These are phyloP conservation scores for Tetheella fluctuosa DNA, from an alignment of 2,888 invertebrate species.

Conservation along the genomic window DNA sequence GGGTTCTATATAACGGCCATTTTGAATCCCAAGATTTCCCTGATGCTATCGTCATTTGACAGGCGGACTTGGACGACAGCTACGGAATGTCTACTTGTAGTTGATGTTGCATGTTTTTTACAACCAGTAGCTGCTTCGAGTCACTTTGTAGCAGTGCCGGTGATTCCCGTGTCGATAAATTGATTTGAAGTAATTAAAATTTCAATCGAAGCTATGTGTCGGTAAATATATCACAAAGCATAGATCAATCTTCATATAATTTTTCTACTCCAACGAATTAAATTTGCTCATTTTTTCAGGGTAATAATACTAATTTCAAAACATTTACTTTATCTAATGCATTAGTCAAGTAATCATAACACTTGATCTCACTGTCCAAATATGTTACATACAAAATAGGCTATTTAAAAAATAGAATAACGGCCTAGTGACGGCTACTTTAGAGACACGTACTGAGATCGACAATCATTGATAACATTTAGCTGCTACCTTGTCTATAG, in stretches of 20 bases:
- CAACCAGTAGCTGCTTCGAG: constrained; percentile 32
- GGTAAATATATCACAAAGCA: background rate
- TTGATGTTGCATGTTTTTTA: constrained; percentile 40
- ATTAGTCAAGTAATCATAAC: constrained; percentile 57
- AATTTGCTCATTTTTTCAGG: too few species aligned
- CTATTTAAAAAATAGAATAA: constrained; percentile 19
- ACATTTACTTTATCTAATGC: constrained; percentile 32
- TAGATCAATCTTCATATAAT: background rate
- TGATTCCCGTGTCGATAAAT: constrained; percentile 5
- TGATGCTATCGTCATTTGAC: constrained; percentile 64
- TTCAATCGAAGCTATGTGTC: background rate
- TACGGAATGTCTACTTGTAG: constrained; percentile 47
- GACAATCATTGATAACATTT: constrained; percentile 78
- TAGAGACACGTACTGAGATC: constrained; percentile 66
- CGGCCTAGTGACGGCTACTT: constrained; percentile 52
- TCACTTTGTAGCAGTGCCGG: constrained; percentile 18
- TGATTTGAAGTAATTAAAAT: constrained; percentile 9
- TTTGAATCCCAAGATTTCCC: constrained; percentile 53
- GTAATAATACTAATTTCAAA: background rate
- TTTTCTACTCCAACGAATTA: too few species aligned
- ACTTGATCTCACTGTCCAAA: constrained; percentile 54
- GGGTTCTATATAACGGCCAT: constrained; percentile 25
- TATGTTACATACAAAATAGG: constrained; percentile 49
- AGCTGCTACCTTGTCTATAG: constrained; percentile 68
- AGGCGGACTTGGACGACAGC: constrained; percentile 44